Percentiles rank a stretch among this genome's conserved stretches.
These are phyloP conservation scores for Aplysina aerophoba DNA, from an alignment of 37 sponge, comb jelly and placozoan genomes.

Conservation along the genomic window DNA sequence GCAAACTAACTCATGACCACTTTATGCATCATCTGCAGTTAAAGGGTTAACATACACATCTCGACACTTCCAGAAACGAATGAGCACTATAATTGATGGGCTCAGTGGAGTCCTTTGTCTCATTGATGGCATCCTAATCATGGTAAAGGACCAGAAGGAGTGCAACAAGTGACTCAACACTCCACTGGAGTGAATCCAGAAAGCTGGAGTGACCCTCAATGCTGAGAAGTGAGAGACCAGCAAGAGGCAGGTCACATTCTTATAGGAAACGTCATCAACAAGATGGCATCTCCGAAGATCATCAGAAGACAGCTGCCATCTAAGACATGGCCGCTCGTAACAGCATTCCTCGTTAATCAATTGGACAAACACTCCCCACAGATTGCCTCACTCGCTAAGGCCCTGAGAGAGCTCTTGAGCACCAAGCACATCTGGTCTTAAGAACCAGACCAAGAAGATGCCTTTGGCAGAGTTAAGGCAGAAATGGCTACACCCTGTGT, in stretches of 20 bases:
- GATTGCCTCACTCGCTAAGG: neutral
- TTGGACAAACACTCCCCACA: neutral
- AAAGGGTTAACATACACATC: no score
- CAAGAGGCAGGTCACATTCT: no score
- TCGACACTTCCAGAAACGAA: neutral
- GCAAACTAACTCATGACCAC: no score
- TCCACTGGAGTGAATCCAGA: neutral
- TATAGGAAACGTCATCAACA: no score
- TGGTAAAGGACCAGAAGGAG: neutral
- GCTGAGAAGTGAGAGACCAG: neutral
- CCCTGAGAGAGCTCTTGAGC: neutral
- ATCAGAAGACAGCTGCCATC: neutral
- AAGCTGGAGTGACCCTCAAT: no score
- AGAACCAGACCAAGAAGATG: neutral
- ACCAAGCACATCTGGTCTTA: neutral
- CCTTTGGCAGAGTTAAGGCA: neutral
- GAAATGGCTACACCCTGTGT: conserved; percentile 2
- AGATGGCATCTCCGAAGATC: neutral
- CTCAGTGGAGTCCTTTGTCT: neutral
- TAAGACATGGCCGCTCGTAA: neutral
- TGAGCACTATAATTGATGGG: neutral
- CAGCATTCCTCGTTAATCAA: neutral
- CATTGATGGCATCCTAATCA: neutral
- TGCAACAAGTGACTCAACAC: neutral
- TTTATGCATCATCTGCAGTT: no score